Evolutionary conservation across 1,140 invertebrate genomes (phyloP).

Genomic region (Drosophila rhopaloa): DNA sequence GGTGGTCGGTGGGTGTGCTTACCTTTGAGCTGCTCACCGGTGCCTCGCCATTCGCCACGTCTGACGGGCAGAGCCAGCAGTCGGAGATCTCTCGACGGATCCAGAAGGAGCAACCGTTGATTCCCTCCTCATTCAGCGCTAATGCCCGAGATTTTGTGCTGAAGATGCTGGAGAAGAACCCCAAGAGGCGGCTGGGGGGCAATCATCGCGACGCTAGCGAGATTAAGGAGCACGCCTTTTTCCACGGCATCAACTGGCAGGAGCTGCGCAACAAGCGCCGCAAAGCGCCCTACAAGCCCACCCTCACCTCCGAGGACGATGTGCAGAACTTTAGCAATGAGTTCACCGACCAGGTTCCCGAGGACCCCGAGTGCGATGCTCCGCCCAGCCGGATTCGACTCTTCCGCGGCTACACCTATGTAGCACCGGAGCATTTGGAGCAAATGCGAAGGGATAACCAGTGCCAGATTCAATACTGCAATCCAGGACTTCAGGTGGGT

Average conservation of each 20-base stretch:
- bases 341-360: slow-evolving; percentile 95
- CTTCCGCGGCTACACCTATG: slow-evolving; percentile 97
- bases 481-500: slow-evolving; percentile 57
- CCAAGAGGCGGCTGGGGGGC: slow-evolving; percentile 92
- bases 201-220: slow-evolving; percentile 92
- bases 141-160: slow-evolving; percentile 88
- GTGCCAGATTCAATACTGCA: slow-evolving; percentile 71
- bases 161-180: slow-evolving; percentile 94
- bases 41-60: slow-evolving; percentile 98
- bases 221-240: slow-evolving; percentile 94
- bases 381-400: slow-evolving; percentile 94
- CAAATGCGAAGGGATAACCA: slow-evolving; percentile 56
- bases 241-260: slow-evolving; percentile 92
- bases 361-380: slow-evolving; percentile 95
- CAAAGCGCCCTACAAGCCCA: slow-evolving; percentile 92
- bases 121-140: slow-evolving; percentile 89
- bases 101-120: slow-evolving; percentile 93
- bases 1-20: slow-evolving; percentile 99
- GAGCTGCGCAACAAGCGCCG: slow-evolving; percentile 90
- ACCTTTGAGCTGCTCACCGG: slow-evolving; percentile 98
- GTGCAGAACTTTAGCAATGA: slow-evolving; percentile 98
- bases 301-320: slow-evolving; percentile 93
- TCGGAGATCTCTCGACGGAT: slow-evolving; percentile 97
- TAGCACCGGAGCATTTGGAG: slow-evolving; percentile 91
- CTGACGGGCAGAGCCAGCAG: slow-evolving; percentile 96